Base-by-base conservation (phyloP, 1,140 invertebrate species). In the Dendroctonus valens region DNA sequence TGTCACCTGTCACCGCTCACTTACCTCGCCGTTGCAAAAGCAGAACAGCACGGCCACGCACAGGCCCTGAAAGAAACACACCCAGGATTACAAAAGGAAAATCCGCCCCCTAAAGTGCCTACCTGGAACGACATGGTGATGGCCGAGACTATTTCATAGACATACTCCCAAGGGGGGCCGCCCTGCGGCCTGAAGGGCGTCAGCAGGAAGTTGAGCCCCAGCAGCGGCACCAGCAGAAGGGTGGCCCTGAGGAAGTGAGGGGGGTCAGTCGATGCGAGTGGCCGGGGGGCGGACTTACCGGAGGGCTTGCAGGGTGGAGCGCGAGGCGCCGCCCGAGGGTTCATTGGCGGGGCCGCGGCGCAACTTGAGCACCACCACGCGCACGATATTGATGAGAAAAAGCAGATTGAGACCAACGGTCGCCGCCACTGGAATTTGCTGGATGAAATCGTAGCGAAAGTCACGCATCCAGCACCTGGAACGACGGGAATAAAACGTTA, bases 21-120 rank as follows among this genome's bases (percentile, higher is more conserved):
- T 82, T 81, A 96, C 94, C 86, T 97, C 93, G 67, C 93, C 93
- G 76, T 98, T 98, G 80, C 90, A 94, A 83, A 97, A 97, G 78
- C 95, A 98, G 80, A 96, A 97, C 7, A 98, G 83, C 38, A 93
- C 85, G 9, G 94, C 91, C 9, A 97, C 94, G 74, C 90, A 92
- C 40, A 96, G 85, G 59, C 95, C 95, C 92, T 95, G 83, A 15
- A 85, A 86, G 38, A 46, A 44, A 55, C 54, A 37, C n/a, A 2
- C 37, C 12, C n/a, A 14, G 14, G 40, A 62, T 53, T 55, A 61
- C 0, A 50, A 58, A 12, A 46, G 12, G n/a, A 52, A n/a, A 37
- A 52, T 3, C 37, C 50, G 26, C 5, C 50, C 26, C 9, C 12
- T 9, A 52, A 52, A 52, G 59, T 65, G 73, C 79, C 82, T 79